Evolutionary conservation across 1,140 invertebrate genomes (phyloP).

Genomic region (Drosophila mauritiana): DNA sequence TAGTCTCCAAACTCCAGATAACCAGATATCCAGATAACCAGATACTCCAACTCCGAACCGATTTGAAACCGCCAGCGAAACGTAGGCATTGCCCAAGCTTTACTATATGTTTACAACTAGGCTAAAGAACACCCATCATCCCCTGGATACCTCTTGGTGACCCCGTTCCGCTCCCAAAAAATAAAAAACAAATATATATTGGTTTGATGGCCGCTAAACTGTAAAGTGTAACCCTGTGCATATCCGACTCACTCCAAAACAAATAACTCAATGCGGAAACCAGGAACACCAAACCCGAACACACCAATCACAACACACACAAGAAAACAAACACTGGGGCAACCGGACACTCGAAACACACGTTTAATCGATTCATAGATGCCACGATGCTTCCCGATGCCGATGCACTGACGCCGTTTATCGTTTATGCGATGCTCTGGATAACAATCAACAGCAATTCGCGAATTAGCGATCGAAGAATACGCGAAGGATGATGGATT

Average conservation of each 20-base stretch:
- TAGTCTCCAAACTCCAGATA: conserved; percentile 1
- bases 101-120: conserved; percentile 44
- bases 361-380: conserved; percentile 40
- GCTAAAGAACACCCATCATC: conserved; percentile 38
- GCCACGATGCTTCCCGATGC: conserved; percentile 2
- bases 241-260: conserved; percentile 23
- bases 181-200: conserved; percentile 1
- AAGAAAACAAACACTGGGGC: conserved; percentile 32
- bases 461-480: background rate
- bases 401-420: conserved; percentile 9
- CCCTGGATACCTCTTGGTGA: conserved; percentile 32
- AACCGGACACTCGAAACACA: conserved; percentile 39
- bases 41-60: conserved; percentile 5
- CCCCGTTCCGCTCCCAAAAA: conserved; percentile 33
- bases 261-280: conserved; percentile 31
- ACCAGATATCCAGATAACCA: conserved; percentile 1
- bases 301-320: conserved; percentile 28
- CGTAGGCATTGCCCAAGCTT: conserved; percentile 52
- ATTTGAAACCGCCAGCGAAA: conserved; percentile 25
- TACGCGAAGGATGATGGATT: background rate
- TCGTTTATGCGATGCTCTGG: conserved; percentile 22
- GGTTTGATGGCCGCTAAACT: conserved; percentile 33
- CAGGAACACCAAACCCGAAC: conserved; percentile 27
- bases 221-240: conserved; percentile 41
- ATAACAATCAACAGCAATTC: background rate